Evolutionary conservation across 2,797 vertebrate species (phyloP), one percentile per base, ranked within the genome.

Genomic region (Gallirallus australis): DNA sequence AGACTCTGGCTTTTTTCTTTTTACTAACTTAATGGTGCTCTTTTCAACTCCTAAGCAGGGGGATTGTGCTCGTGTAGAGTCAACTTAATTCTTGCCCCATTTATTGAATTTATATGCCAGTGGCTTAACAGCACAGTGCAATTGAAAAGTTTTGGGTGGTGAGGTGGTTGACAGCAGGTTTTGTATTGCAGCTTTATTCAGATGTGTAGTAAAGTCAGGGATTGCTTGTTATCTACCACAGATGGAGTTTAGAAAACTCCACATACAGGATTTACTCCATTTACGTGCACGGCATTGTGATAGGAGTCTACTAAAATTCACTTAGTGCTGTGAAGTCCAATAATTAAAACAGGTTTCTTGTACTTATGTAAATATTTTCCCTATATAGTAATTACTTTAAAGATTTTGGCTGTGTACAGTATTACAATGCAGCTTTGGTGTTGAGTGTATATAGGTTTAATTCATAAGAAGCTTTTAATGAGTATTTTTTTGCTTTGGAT

Each of bases 41-140:
- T 96, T 91, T 88, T 90, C 71, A 75, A 47, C 60, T 85, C 82
- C 15, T 25, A 68, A 90, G 69, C 71, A 85, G 88, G 56, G 93
- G 78, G 60, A 79, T 30, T 89, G 48, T 89, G 30, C 59, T 80
- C 77, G 27, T 64, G 19, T 73, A 73, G 37, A 86, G 56, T 85
- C 66, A 86, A 7, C n/a, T 86, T 47, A 27, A 84, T 86, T 90
- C 64, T 80, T 90, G 57, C 45, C 77, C 77, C 0, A 0, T 64
- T 54, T 24, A 87, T 31, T 77, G 75, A 84, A 61, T 90, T 89
- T 19, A 20, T 53, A n/a, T 93, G 93, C 93, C 91, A 77, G 75
- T 94, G 88, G 80, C 96, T 97, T 95, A 94, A 90, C n/a, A 96
- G 87, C 95, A 90, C 33, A 4, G 93, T 31, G 64, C 95, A 94